Base-by-base conservation (phyloP, 1,140 invertebrate genomes). In the Sarcophaga peregrina region DNA sequence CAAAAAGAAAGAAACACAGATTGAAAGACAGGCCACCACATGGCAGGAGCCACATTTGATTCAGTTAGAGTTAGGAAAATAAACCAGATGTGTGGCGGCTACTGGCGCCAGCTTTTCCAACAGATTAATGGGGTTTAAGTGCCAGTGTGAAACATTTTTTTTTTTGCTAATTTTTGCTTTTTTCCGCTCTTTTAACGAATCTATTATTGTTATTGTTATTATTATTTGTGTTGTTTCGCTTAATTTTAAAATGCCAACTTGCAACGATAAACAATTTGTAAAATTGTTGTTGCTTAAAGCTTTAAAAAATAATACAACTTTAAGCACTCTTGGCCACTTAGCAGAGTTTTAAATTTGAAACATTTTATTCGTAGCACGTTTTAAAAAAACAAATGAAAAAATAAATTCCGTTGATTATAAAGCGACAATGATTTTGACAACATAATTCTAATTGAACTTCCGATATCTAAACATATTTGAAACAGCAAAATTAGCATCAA, bases 31-130 rank as follows among this genome's bases (percentile, higher is more conserved):
- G 15, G 9, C n/a, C 20, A 20, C n/a, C 25, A 37, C 25, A 37
- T 37, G 25, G 25, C 25, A 37, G 25, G 25, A 68, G n/a, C n/a
- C 8, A 68, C 4, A 20, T 68, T 68, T 68, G 62, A 68, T 68
- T 8, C n/a, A 15, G 54, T 58, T 58, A 58, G 15, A 58, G 54
- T 58, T 58, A 58, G n/a, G 15, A n/a, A 58, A 58, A 68, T 68
- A 68, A 68, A 20, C 62, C 62, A 68, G 62, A 68, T 68, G 62
- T 68, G 62, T 68, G 62, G 62, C 62, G 62, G 62, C 62, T 20
- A 68, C 62, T 68, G 62, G 62, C 62, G 62, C 62, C 62, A 68
- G 20, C 17, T 68, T 68, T 68, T 68, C 9, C 15, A 68, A 68
- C 62, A 20, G n/a, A 25, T 68, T 68, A 68, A 68, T 68, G 62